Base-by-base conservation (phyloP, 1,140 invertebrate species). In the Drosophila mojavensis region DNA sequence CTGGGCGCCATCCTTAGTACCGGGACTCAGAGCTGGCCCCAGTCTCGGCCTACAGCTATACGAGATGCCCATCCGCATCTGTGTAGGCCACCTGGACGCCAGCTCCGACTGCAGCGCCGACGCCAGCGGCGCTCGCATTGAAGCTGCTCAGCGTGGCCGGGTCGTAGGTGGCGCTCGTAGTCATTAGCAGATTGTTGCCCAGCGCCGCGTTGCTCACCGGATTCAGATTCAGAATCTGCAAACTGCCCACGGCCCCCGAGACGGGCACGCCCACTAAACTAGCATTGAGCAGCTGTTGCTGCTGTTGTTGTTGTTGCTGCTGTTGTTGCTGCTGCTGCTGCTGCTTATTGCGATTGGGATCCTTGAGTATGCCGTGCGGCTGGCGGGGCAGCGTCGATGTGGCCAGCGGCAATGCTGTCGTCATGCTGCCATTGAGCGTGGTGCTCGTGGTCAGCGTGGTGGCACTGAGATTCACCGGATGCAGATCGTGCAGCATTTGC, bases 301-400 rank as follows among this genome's bases (percentile, higher is more conserved):
- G 65, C 62, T 86, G 82, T 20, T 85, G 79, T 6, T 75, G 71
- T 4, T 63, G 62, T 0, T 73, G 75, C 24, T 77, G 65, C 17
- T 79, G 77, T 0, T 74, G 74, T 6, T 72, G 75, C 0, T 62
- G 76, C 11, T 78, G 81, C 13, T 91, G 88, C 13, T 94, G 94
- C 24, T 94, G 94, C 74, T 94, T 94, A 72, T 93, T 93, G 4
- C 94, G 92, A 17, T 94, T 94, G 15, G 94, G 94, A 83, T 94
- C 94, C 80, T 94, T 94, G 4, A 94, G 91, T 39, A 94, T 94
- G n/a, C 94, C 94, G 63, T 94, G 94, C 0, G 94, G 94, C 65
- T 94, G 94, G 69, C 94, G 94, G 4, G 90, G 81, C 63, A 90
- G 68, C 59, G 90, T 88, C 11, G 83, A 64, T 3, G 73, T 74